A percentile compares a stretch with the other conserved stretches of the same genome.
Conservation (phyloP, 2,888 invertebrate species). For the Tuta absoluta region DNA sequence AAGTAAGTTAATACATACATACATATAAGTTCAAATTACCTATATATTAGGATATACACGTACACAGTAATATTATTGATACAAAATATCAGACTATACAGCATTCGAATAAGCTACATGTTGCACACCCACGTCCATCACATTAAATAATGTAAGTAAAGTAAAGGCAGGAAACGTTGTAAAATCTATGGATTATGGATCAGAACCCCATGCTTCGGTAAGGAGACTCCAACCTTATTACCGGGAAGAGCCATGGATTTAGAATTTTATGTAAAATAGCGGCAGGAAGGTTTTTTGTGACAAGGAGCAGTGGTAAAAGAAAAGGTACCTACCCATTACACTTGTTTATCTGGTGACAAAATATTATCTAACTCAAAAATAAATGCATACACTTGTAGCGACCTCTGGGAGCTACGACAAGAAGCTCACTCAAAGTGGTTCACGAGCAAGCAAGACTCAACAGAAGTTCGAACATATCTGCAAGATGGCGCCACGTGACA, state of each 20-base stretch:
- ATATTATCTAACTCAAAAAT: too few relatives aligned
- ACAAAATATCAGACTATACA: neutral
- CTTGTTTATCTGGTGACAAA: too few relatives aligned
- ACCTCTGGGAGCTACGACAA: too few relatives aligned
- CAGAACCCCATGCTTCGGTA: slow-evolving; percentile 60
- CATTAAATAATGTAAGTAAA: neutral
- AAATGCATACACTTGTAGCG: too few relatives aligned
- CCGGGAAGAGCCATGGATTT: slow-evolving; percentile 15
- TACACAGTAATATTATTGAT: neutral
- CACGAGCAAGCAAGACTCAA: too few relatives aligned
- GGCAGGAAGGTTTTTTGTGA: neutral
- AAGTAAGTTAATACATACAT: too few relatives aligned
- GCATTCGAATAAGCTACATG: neutral
- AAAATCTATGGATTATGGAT: slow-evolving; percentile 38
- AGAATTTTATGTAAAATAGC: slow-evolving; percentile 19
- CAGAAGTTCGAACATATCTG: too few relatives aligned
- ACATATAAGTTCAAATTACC: too few relatives aligned
- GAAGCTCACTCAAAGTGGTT: too few relatives aligned
- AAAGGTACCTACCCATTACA: too few relatives aligned
- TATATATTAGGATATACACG: too few relatives aligned
- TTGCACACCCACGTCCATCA: neutral
- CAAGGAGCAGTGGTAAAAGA: neutral
- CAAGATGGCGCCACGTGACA: too few relatives aligned
- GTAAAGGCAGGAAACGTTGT: neutral
- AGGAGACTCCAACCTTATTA: slow-evolving; percentile 44